phyloP scores from a whole-genome alignment of 2,113 vertebrate species.

The Gopherus evgoodei region DNA sequence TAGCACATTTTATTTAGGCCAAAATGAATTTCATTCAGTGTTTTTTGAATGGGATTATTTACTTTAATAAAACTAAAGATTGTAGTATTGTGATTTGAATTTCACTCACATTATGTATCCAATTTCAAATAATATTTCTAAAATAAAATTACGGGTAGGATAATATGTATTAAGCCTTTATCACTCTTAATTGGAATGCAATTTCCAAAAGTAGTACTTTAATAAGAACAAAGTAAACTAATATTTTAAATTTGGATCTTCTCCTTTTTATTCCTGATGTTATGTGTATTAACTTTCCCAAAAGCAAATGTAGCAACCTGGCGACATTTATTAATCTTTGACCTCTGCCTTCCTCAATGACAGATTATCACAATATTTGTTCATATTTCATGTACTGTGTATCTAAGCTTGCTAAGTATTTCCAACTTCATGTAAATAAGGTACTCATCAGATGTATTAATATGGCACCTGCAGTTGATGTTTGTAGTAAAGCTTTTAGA shows the following conservation, averaged over 20 bases:
- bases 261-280: background rate
- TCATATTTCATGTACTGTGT: background rate
- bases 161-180: background rate
- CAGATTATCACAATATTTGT: background rate
- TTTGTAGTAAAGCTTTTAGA: background rate
- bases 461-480: background rate
- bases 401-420: background rate
- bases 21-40: background rate
- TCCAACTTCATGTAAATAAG: background rate
- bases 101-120: background rate
- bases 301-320: background rate
- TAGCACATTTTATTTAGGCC: background rate
- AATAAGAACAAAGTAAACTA: background rate
- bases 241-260: background rate
- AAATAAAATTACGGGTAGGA: background rate
- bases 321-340: background rate
- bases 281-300: background rate
- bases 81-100: background rate
- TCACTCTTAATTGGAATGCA: background rate
- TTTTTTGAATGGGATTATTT: background rate
- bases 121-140: background rate
- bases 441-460: background rate
- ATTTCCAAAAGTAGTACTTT: background rate
- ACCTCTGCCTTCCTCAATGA: background rate
- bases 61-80: constrained; percentile 7